Evolutionary conservation across 1,140 invertebrate species (phyloP), one percentile per base, ranked within the genome.

Genomic region (Eueides isabella): DNA sequence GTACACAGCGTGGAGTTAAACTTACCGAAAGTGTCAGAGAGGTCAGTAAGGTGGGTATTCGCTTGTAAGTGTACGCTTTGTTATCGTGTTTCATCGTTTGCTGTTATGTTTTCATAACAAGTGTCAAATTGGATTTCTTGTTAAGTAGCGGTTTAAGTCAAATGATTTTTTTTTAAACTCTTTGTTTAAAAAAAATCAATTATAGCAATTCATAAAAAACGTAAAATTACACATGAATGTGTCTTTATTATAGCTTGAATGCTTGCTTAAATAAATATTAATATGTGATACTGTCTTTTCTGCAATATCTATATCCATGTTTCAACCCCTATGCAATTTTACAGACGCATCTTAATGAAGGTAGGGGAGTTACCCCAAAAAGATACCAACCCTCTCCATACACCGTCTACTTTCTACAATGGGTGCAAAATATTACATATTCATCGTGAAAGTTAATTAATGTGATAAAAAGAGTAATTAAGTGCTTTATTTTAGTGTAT

Each of bases 391-490:
- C 64, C 71, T 35, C 31, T 12, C 61, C 33, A 30, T 23, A 71
- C 28, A 68, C 23, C 48, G 48, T 55, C n/a, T 26, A 66, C 71
- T 68, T 66, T 61, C 75, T 28, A 66, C 70, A 74, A 76, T 80
- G 70, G 73, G 77, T 78, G 26, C 61, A 76, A 80, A 80, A 83
- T 55, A 81, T 72, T 76, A 62, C 79, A 76, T 65, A 72, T 84
- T 77, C 75, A 77, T 73, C 33, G 61, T 71, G 72, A 75, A 77
- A 77, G 78, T 74, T 83, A 83, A 83, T 81, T 80, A 70, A 76
- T 29, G n/a, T 70, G 73, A 70, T 55, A 55, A 55, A 55, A 23
- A 26, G 9, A 26, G 11, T 55, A 55, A 55, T 55, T 55, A 26
- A 1, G 23, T 55, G 5, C 12, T 55, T 55, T 55, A 11, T 48